Base-by-base conservation (phyloP, 2,113 vertebrate genomes). In the Pagrus major region DNA sequence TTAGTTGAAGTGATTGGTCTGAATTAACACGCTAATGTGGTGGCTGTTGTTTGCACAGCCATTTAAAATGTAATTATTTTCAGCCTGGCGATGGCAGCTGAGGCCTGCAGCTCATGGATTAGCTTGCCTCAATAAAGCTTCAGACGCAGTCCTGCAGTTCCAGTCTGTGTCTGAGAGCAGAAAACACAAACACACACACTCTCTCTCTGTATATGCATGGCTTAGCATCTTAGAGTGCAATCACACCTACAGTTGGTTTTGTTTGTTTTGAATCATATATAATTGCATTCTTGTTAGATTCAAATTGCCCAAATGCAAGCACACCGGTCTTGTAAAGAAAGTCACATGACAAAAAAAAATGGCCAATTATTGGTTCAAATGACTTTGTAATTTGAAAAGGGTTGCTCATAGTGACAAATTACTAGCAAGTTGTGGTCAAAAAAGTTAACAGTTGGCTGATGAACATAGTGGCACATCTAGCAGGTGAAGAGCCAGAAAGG, bases 61-160 rank as follows among this genome's bases (percentile, higher is more conserved):
- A 80, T 93, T 94, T 91, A 91, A 93, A 94, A 93, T 93, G 91
- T 94, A 93, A 94, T 93, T 94, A 94, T 91, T 89, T 88, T 89
- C 77, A 76, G 80, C 70, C 86, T 88, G 77, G 60, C 12, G 66
- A 75, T 66, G 85, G 83, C 77, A 81, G 83, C 84, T 87, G 74
- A 90, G 46, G 84, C 73, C 72, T 83, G 78, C 77, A 88, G 89
- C 80, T 71, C 63, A 35, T 71, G 86, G 91, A 93, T 91, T 91
- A 90, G 55, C 85, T 78, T 37, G 72, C 71, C 63, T 87, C 65
- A 76, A 80, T 72, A 86, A 87, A 81, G 76, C 76, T 58, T 82
- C 71, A 84, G 80, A 86, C 39, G 56, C 69, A 59, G 84, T 84
- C 68, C 58, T 80, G 74, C 81, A 80, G 63, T 66, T 59, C 55